phyloP scores from a whole-genome alignment of 1,140 invertebrate species.

The Drosophila punjabiensis region DNA sequence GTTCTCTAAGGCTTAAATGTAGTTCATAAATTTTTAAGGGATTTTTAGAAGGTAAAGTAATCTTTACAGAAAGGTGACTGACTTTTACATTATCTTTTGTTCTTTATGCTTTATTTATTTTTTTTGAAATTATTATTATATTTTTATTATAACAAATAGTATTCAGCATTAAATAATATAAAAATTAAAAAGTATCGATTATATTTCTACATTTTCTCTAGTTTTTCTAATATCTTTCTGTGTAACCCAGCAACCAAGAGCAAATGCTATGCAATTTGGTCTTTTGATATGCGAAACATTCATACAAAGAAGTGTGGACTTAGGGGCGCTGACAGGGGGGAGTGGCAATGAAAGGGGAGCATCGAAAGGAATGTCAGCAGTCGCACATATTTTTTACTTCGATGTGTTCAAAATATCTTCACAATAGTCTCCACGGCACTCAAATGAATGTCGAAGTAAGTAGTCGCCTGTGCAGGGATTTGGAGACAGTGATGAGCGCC shows the following conservation, averaged over 20 bases:
- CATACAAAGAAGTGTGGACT: slow-evolving; percentile 8
- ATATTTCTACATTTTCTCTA: no score
- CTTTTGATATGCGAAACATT: slow-evolving; percentile 52
- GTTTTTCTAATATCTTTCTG: background rate
- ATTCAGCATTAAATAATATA: no score
- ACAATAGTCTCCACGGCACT: slow-evolving; percentile 63
- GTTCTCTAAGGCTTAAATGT: background rate
- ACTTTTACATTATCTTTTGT: no score
- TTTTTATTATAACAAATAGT: background rate
- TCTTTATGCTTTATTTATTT: no score
- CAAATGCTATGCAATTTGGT: slow-evolving; percentile 58
- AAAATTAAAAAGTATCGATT: no score
- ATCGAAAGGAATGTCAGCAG: slow-evolving; percentile 39
- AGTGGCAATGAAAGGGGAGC: slow-evolving; percentile 7
- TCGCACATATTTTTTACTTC: slow-evolving; percentile 50
- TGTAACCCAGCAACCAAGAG: slow-evolving; percentile 3
- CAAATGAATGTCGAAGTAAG: slow-evolving; percentile 71
- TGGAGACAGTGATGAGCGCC: slow-evolving; percentile 43
- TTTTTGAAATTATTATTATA: no score
- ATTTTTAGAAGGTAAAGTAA: background rate
- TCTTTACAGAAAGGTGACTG: no score
- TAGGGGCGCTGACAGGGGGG: no score
- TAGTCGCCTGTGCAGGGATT: slow-evolving; percentile 34
- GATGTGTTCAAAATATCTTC: slow-evolving; percentile 73
- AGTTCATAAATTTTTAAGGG: background rate